phyloP scores from a whole-genome alignment of 2,113 vertebrate genomes.

The Paramormyrops kingsleyae region DNA sequence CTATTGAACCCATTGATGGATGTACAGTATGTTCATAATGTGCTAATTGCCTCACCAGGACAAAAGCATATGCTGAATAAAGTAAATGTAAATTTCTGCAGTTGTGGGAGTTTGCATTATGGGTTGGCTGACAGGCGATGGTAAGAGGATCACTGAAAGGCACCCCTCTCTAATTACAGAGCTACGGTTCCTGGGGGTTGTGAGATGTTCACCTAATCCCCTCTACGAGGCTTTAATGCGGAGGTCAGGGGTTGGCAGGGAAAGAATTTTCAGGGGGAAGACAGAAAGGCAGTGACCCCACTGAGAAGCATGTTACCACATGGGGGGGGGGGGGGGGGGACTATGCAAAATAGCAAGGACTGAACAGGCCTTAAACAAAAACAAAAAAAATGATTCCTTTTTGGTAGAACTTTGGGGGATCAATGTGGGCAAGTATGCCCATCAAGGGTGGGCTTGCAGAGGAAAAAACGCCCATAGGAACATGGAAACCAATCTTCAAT shows the following conservation, averaged over 20 bases:
- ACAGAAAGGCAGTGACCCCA: neutral
- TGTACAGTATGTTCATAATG: neutral
- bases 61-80: neutral
- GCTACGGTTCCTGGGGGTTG: neutral
- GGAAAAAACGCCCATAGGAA: neutral
- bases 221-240: neutral
- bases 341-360: neutral
- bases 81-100: neutral
- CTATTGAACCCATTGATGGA: neutral
- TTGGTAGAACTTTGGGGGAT: neutral
- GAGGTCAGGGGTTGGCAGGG: neutral
- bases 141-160: neutral
- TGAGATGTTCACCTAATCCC: neutral
- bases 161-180: neutral
- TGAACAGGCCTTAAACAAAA: neutral
- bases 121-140: neutral
- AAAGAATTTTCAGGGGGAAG: neutral
- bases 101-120: neutral
- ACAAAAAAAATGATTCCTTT: neutral
- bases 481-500: neutral
- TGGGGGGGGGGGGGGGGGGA: neutral
- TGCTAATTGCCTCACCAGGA: neutral
- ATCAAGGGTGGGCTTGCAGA: neutral
- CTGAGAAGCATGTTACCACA: neutral
- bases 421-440: neutral